phyloP scores from a whole-genome alignment of 2,888 invertebrate genomes.

The Microctonus hyperodae region DNA sequence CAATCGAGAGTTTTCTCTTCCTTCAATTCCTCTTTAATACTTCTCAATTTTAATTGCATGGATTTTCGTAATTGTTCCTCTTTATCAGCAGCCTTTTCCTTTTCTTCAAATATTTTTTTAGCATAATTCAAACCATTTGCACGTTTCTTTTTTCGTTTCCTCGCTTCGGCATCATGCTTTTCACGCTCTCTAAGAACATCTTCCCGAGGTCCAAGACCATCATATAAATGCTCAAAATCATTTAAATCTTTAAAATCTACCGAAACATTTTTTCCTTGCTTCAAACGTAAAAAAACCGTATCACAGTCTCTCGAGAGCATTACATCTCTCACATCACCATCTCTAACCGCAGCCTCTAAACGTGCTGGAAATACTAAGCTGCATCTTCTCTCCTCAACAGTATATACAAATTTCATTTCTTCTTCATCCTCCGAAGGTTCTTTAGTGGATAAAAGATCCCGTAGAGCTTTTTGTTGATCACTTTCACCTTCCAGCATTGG shows the following conservation, averaged over 20 bases:
- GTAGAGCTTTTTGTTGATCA: constrained; percentile 71
- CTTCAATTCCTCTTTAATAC: constrained; percentile 52
- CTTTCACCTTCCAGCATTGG: constrained; percentile 75
- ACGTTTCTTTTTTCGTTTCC: constrained; percentile 68
- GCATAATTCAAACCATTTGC: constrained; percentile 72
- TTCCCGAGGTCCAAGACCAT: constrained; percentile 76
- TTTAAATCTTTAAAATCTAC: constrained; percentile 72
- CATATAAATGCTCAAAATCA: constrained; percentile 69
- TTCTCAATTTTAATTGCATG: constrained; percentile 54
- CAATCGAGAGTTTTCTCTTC: constrained; percentile 62
- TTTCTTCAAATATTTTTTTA: constrained; percentile 80
- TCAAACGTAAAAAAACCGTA: constrained; percentile 75
- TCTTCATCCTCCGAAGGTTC: constrained; percentile 65
- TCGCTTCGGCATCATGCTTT: constrained; percentile 66
- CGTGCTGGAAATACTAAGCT: constrained; percentile 77
- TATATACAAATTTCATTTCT: constrained; percentile 74
- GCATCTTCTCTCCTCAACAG: constrained; percentile 76
- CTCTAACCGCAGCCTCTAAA: constrained; percentile 78
- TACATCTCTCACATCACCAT: constrained; percentile 79
- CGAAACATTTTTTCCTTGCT: constrained; percentile 78
- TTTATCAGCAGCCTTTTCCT: constrained; percentile 72
- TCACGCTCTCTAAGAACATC: constrained; percentile 71
- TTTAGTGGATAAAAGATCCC: constrained; percentile 70
- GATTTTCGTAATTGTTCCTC: constrained; percentile 67
- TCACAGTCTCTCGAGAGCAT: constrained; percentile 80